Evolutionary conservation across 2,113 vertebrate species (phyloP), one percentile per base, ranked within the genome.

Genomic region (Pluvialis apricaria): DNA sequence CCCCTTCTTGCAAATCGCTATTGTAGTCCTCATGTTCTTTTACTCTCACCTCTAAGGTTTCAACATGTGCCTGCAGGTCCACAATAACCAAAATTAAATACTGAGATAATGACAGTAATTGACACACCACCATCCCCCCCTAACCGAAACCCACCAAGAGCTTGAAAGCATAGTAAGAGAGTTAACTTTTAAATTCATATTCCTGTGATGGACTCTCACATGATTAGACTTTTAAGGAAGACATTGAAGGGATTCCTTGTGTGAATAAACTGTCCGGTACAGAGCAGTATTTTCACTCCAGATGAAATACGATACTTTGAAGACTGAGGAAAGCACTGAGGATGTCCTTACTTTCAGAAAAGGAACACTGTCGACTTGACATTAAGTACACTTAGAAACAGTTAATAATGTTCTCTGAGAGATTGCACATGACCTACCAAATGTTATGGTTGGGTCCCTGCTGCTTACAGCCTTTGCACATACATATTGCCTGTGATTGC

Each of bases 11-110:
- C 38, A 99, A 98, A 83, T 99, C 98, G 26, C 97, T 98, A 26
- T 99, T 99, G 89, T 99, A 99, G 34, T 97, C 98, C 88, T 99
- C 99, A 44, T 99, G 99, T 82, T 99, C 99, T 97, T 98, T 99
- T 86, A 99, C 99, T 97, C 98, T 99, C 3, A 87, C 96, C 36
- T 99, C 99, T 88, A 99, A 96, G 45, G 96, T 98, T 96, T 97
- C 96, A 88, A 99, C 98, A 0, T 97, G 98, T 20, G 92, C 95
- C 99, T 99, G 90, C 17, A 70, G 51, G 82, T 90, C 44, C 34
- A 86, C 9, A 95, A 66, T 65, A 83, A 57, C 2, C 15, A 90
- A 72, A 92, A 77, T 25, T 16, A 90, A 87, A 65, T 65, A 54
- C 73, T 62, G 65, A 49, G 32, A 12, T 36, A 61, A 61, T 61